Percentiles rank a stretch among this genome's conserved stretches.
phyloP scores from a whole-genome alignment of 2,797 vertebrate genomes.

The Gambelia wislizenii region DNA sequence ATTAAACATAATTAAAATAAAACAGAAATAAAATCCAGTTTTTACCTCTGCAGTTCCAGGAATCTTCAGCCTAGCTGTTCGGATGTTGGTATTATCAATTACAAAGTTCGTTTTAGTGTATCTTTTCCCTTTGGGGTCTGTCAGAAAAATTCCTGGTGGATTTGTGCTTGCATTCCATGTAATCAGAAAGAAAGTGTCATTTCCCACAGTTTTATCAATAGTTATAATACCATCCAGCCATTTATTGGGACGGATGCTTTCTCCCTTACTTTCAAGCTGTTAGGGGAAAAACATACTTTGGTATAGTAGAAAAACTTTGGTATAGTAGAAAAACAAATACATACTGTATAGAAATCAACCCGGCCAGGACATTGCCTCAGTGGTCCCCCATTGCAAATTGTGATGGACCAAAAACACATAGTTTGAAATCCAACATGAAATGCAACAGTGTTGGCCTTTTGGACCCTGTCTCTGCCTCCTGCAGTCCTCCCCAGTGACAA shows the following conservation, averaged over 20 bases:
- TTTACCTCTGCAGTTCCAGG: constrained; percentile 79
- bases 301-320: too few relatives aligned
- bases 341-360: too few relatives aligned
- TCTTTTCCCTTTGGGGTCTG: constrained; percentile 72
- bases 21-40: too few relatives aligned
- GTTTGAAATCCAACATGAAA: too few relatives aligned
- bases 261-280: constrained; percentile 80
- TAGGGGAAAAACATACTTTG: constrained; percentile 67
- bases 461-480: too few relatives aligned
- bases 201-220: constrained; percentile 80
- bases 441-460: too few relatives aligned
- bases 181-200: constrained; percentile 78
- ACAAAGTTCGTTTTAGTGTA: constrained; percentile 58
- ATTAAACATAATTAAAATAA: constrained; percentile 59
- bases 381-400: too few relatives aligned
- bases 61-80: constrained; percentile 71
- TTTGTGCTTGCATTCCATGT: constrained; percentile 59
- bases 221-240: constrained; percentile 76
- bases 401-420: too few relatives aligned
- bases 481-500: too few relatives aligned
- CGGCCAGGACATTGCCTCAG: too few relatives aligned
- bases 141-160: constrained; percentile 56
- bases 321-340: constrained; percentile 71
- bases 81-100: not conserved
- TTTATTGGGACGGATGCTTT: not conserved